Evolutionary conservation across 1,140 invertebrate species (phyloP).

Genomic region (Drosophila novamexicana): DNA sequence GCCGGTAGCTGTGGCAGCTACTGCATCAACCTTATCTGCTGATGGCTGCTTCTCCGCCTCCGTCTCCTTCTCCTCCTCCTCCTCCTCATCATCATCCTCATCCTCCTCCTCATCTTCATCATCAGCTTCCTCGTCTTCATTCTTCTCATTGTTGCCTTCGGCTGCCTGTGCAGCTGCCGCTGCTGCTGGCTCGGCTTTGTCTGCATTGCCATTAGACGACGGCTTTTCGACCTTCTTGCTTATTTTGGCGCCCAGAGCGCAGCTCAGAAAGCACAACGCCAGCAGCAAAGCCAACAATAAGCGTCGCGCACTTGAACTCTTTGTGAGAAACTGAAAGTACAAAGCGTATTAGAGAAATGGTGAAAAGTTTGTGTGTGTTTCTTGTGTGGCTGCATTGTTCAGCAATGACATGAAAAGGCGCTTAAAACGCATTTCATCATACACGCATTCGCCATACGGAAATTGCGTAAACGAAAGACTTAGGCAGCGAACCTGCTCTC

Average conservation of each 20-base stretch:
- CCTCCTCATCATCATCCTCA: constrained; percentile 26
- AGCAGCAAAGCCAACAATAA: constrained; percentile 55
- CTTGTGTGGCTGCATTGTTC: constrained; percentile 52
- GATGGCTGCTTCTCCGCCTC: constrained; percentile 1
- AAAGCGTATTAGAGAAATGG: constrained; percentile 52
- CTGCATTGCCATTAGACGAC: constrained; percentile 29
- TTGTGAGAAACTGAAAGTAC: constrained; percentile 80
- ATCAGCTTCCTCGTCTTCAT: constrained; percentile 36
- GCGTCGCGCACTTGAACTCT: constrained; percentile 76
- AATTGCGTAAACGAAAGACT: constrained; percentile 78
- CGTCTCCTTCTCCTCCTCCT: constrained; percentile 7
- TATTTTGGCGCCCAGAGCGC: constrained; percentile 64
- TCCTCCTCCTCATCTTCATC: constrained; percentile 40
- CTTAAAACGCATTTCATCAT: constrained; percentile 60
- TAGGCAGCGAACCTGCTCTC: constrained; percentile 66
- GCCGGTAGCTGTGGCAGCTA: constrained; percentile 9
- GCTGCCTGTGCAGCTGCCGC: constrained; percentile 7
- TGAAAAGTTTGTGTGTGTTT: constrained; percentile 19
- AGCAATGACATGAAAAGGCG: constrained; percentile 43
- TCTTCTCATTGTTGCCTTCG: constrained; percentile 22
- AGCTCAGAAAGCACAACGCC: constrained; percentile 61
- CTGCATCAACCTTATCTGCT: constrained; percentile 48
- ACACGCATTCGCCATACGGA: constrained; percentile 37
- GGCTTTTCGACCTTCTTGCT: constrained; percentile 64
- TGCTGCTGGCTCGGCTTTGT: constrained; percentile 45